phyloP scores from a whole-genome alignment of 2,888 invertebrate species.

The Trissoscelio sp. region DNA sequence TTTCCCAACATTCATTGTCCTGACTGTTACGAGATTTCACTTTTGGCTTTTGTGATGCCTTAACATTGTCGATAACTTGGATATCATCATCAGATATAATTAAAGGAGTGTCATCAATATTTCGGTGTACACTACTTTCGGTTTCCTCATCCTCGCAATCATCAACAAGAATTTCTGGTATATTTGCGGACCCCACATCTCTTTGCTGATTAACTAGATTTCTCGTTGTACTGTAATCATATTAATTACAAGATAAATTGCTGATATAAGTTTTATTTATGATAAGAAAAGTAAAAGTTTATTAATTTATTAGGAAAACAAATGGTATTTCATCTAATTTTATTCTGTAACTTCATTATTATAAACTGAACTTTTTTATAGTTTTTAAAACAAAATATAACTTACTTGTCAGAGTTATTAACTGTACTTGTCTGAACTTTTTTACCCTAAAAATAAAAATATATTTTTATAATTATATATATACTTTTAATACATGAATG shows the following conservation, averaged over 20 bases:
- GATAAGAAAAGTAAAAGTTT: too few species aligned
- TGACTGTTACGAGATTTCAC: neutral
- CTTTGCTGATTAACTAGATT: neutral
- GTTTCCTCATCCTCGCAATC: constrained; percentile 56
- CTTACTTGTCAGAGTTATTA: too few species aligned
- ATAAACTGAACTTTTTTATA: too few species aligned
- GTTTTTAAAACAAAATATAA: too few species aligned
- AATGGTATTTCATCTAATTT: too few species aligned
- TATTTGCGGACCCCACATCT: neutral
- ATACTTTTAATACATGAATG: too few species aligned
- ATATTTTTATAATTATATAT: neutral
- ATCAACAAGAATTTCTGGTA: constrained; percentile 40
- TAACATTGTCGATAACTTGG: constrained; percentile 32
- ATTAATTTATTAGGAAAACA: too few species aligned
- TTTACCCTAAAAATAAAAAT: too few species aligned
- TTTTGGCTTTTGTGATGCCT: neutral
- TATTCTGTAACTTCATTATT: too few species aligned
- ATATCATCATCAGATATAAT: constrained; percentile 81
- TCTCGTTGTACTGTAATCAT: neutral
- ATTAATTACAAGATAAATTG: too few species aligned
- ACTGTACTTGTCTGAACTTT: too few species aligned
- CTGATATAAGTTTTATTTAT: too few species aligned
- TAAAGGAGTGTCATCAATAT: constrained; percentile 82
- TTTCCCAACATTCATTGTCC: constrained; percentile 52
- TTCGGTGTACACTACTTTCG: constrained; percentile 56